These are phyloP conservation scores for Leucopsar rothschildi DNA, from an alignment of 2,113 vertebrate species.

Conservation along the genomic window DNA sequence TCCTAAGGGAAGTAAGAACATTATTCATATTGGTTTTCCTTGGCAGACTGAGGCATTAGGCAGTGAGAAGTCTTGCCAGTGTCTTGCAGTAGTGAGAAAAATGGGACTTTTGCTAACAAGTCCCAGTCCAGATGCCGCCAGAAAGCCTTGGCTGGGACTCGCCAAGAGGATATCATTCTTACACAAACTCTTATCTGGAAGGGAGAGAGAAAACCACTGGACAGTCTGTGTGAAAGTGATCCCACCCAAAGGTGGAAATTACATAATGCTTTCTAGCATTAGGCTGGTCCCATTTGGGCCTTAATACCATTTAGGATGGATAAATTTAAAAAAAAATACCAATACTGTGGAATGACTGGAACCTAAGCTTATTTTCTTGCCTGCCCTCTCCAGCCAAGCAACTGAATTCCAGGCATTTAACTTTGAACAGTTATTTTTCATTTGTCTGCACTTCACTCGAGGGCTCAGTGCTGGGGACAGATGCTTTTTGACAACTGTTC, in stretches of 20 bases:
- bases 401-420: not conserved
- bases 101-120: not conserved
- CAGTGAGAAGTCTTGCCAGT: not conserved
- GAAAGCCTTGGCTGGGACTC: not conserved
- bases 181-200: not conserved
- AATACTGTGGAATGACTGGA: not conserved
- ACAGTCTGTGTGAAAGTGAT: not conserved
- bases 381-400: not conserved
- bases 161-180: not conserved
- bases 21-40: not conserved
- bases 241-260: slow-evolving; percentile 36
- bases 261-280: not conserved
- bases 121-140: not conserved
- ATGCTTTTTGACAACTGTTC: not conserved
- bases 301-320: not conserved
- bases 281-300: not conserved
- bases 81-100: not conserved
- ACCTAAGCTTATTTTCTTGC: not conserved
- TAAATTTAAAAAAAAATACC: not conserved
- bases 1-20: not conserved
- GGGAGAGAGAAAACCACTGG: not conserved
- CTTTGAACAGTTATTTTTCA: not conserved
- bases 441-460: not conserved
- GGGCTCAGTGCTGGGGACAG: not conserved
- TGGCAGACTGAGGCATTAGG: not conserved